Percentiles rank a stretch among this genome's conserved stretches.
Conservation (phyloP, 2,888 invertebrate genomes). For the Lasioglossum zephyrum region DNA sequence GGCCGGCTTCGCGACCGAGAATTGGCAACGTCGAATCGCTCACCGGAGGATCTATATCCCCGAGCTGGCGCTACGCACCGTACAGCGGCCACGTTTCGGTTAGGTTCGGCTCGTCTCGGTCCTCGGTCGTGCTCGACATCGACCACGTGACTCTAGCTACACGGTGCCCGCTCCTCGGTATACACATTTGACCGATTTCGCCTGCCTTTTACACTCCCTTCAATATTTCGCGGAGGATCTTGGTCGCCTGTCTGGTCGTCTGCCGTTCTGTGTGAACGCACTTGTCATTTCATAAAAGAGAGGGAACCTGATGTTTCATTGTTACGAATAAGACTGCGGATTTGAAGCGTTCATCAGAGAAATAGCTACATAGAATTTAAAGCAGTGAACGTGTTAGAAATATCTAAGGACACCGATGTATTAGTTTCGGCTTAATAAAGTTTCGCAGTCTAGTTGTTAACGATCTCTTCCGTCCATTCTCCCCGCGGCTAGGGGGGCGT, state of each 20-base stretch:
- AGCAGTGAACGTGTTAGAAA: too few species aligned
- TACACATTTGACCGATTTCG: slow-evolving; percentile 71
- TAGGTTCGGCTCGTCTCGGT: slow-evolving; percentile 32
- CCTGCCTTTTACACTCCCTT: slow-evolving; percentile 20
- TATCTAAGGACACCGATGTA: too few species aligned
- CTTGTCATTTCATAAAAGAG: slow-evolving; percentile 16
- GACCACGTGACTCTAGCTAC: slow-evolving; percentile 78
- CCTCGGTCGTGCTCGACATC: slow-evolving; percentile 55
- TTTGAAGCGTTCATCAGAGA: too few species aligned
- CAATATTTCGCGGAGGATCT: slow-evolving; percentile 33
- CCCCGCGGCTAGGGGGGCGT: background rate
- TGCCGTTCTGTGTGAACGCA: slow-evolving; percentile 36
- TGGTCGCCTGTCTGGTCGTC: background rate
- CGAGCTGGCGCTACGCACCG: slow-evolving; percentile 56
- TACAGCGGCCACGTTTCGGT: slow-evolving; percentile 8
- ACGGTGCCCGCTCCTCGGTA: slow-evolving; percentile 72
- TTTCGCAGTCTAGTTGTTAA: slow-evolving; percentile 27
- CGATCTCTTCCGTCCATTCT: slow-evolving; percentile 20
- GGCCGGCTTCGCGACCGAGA: slow-evolving; percentile 58
- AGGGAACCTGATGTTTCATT: background rate
- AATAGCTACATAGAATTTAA: too few species aligned
- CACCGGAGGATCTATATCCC: slow-evolving; percentile 71
- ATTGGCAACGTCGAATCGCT: slow-evolving; percentile 70
- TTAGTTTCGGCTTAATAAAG: too few species aligned
- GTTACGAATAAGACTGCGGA: background rate